These are phyloP conservation scores for Coreius guichenoti DNA, from an alignment of 2,797 vertebrate genomes.

Conservation along the genomic window DNA sequence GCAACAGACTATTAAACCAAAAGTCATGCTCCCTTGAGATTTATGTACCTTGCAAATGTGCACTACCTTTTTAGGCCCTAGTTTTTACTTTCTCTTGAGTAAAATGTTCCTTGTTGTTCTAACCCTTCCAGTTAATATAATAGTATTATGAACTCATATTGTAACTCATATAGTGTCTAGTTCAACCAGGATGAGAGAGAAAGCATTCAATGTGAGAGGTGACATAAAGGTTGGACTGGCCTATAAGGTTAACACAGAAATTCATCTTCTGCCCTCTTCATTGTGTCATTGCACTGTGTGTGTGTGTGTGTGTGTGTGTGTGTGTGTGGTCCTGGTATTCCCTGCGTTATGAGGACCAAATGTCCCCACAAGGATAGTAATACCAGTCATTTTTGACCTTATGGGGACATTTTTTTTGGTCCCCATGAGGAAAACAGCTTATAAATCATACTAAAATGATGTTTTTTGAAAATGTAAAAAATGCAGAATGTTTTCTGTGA, in stretches of 20 bases:
- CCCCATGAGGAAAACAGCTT: too few species aligned
- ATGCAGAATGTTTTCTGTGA: too few species aligned
- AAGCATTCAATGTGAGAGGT: not conserved
- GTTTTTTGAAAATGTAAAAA: too few species aligned
- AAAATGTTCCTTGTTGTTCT: not conserved
- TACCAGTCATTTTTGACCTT: too few species aligned
- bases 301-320: too few species aligned
- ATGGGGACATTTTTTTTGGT: too few species aligned
- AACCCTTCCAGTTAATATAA: not conserved
- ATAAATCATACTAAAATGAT: too few species aligned
- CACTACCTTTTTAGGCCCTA: not conserved
- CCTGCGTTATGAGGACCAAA: too few species aligned
- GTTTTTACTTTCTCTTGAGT: not conserved
- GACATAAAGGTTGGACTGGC: not conserved
- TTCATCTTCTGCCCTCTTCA: not conserved
- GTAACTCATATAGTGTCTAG: not conserved
- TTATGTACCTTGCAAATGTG: not conserved
- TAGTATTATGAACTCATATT: not conserved
- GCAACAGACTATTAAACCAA: conserved; percentile 16
- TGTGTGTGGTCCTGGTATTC: too few species aligned
- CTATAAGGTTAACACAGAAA: not conserved
- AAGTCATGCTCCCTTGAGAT: conserved; percentile 10
- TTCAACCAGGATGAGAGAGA: not conserved
- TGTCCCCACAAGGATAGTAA: too few species aligned
- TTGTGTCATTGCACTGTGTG: not conserved